phyloP scores from a whole-genome alignment of 2,113 vertebrate species.

The Aspidoscelis tigris region DNA sequence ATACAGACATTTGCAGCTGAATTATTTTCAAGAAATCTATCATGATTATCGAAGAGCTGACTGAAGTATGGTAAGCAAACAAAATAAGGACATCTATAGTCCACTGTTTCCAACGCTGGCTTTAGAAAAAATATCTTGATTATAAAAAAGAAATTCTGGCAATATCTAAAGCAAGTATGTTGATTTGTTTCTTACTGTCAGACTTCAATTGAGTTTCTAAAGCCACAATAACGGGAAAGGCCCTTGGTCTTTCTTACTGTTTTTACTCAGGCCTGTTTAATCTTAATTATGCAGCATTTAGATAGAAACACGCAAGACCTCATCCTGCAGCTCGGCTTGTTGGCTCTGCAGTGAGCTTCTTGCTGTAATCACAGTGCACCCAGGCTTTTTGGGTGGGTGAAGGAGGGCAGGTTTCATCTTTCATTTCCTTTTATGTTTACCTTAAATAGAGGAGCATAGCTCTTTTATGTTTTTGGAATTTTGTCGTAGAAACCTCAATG shows the following conservation, averaged over 20 bases:
- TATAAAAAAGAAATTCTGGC: conserved; percentile 47
- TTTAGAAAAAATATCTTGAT: conserved; percentile 67
- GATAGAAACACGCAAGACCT: background rate
- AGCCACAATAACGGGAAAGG: background rate
- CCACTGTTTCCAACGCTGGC: conserved; percentile 25
- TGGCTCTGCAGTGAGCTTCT: conserved; percentile 7
- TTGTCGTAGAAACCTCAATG: background rate
- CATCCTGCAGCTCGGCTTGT: conserved; percentile 18
- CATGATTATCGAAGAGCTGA: conserved; percentile 25
- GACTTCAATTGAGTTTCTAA: background rate
- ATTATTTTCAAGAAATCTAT: background rate
- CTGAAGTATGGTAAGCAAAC: conserved; percentile 19
- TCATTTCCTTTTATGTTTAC: background rate
- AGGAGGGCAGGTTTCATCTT: background rate
- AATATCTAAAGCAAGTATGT: background rate
- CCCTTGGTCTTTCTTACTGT: background rate
- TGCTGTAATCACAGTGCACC: background rate
- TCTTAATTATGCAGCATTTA: background rate
- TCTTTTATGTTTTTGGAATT: background rate
- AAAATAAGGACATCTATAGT: conserved; percentile 8
- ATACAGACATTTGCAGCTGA: background rate
- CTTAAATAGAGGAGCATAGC: background rate
- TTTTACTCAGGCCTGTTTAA: background rate
- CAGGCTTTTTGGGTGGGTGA: background rate
- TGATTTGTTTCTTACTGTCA: conserved; percentile 2